Evolutionary conservation across 2,113 vertebrate genomes (phyloP).

Genomic region (Physeter macrocephalus): DNA sequence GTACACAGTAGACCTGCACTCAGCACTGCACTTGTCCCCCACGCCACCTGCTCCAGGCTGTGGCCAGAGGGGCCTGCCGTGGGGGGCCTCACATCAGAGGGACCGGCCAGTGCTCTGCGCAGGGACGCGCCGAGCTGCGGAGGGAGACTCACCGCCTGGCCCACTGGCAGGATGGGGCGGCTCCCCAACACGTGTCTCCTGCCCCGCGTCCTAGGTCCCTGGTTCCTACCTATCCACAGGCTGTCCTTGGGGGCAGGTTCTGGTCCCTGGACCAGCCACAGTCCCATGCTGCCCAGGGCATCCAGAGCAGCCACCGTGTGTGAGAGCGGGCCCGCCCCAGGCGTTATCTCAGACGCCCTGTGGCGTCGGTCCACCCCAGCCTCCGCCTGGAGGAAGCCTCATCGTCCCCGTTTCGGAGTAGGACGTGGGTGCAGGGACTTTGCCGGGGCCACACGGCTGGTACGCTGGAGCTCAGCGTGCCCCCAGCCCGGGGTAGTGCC

Average conservation of each 20-base stretch:
- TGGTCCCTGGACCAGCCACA: background rate
- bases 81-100: background rate
- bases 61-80: too few relatives aligned
- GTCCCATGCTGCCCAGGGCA: background rate
- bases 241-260: background rate
- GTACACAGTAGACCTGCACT: background rate
- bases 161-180: background rate
- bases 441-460: background rate
- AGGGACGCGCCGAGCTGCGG: background rate
- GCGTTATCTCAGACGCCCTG: too few relatives aligned
- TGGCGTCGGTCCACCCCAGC: background rate
- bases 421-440: background rate
- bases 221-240: background rate
- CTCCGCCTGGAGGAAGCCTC: background rate
- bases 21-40: background rate
- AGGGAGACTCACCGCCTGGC: background rate
- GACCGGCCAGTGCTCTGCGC: background rate
- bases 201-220: background rate
- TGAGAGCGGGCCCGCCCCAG: too few relatives aligned
- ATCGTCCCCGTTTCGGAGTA: accelerated
- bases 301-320: background rate
- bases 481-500: background rate
- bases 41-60: background rate
- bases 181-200: accelerated
- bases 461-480: background rate